These are phyloP conservation scores for Craterocephalus amniculus DNA, from an alignment of 2,797 vertebrate genomes.

Conservation along the genomic window DNA sequence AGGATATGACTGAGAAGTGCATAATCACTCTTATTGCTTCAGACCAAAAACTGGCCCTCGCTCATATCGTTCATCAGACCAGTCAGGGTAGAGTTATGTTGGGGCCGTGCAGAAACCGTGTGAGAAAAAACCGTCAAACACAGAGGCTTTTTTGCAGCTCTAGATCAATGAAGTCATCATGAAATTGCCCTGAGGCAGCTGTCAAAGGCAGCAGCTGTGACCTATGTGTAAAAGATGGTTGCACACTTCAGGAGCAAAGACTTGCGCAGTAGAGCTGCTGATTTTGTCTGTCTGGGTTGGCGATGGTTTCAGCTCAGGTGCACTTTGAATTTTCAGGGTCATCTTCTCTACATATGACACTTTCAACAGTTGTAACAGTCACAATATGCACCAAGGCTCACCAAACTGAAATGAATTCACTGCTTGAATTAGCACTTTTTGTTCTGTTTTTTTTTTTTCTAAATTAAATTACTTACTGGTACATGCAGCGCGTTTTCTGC, in stretches of 20 bases:
- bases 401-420: conserved; percentile 22
- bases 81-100: conserved; percentile 22
- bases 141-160: conserved; percentile 21
- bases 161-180: conserved; percentile 59
- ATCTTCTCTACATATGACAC: conserved; percentile 34
- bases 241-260: conserved; percentile 17
- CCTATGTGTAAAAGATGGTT: conserved; percentile 43
- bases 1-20: conserved; percentile 8
- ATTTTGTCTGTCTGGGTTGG: conserved; percentile 24
- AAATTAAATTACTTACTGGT: conserved; percentile 13
- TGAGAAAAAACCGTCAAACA: conserved; percentile 41
- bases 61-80: conserved; percentile 27
- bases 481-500: conserved; percentile 34
- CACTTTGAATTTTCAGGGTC: conserved; percentile 15
- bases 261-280: conserved; percentile 25
- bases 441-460: conserved; percentile 32
- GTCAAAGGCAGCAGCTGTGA: conserved; percentile 45
- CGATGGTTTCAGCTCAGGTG: conserved; percentile 27
- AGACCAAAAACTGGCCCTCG: conserved; percentile 15
- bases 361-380: conserved; percentile 22
- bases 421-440: conserved; percentile 19
- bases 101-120: conserved; percentile 29
- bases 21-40: conserved; percentile 32
- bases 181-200: conserved; percentile 51
- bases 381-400: not conserved